phyloP scores from a whole-genome alignment of 2,113 vertebrate species.

The Phoxinus phoxinus region DNA sequence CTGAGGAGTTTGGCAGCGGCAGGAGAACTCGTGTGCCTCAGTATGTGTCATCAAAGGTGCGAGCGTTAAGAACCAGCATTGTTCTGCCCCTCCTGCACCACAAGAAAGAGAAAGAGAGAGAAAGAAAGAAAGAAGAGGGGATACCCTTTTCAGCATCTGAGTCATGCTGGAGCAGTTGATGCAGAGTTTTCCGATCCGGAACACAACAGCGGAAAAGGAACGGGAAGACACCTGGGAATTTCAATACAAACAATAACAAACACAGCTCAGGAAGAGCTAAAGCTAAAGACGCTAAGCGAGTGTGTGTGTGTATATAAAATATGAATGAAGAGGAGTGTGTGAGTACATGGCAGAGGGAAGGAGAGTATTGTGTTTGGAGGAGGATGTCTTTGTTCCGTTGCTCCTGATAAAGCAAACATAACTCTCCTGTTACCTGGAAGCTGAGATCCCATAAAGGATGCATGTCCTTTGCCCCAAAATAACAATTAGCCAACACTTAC shows the following conservation, averaged over 20 bases:
- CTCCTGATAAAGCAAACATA: conserved; percentile 31
- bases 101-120: conserved; percentile 35
- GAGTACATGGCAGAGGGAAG: conserved; percentile 10
- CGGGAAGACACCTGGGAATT: conserved; percentile 59
- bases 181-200: conserved; percentile 48
- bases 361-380: neutral
- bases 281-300: conserved; percentile 31
- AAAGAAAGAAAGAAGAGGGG: conserved; percentile 27
- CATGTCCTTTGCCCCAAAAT: neutral
- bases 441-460: neutral
- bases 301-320: conserved; percentile 24
- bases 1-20: neutral
- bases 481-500: conserved; percentile 41
- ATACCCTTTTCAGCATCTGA: conserved; percentile 28
- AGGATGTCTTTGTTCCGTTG: conserved; percentile 29
- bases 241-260: conserved; percentile 49
- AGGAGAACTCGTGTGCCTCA: neutral
- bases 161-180: conserved; percentile 35
- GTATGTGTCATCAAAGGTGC: conserved; percentile 28
- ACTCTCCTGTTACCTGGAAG: conserved; percentile 20
- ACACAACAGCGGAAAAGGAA: conserved; percentile 62
- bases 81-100: conserved; percentile 28
- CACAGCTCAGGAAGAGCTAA: conserved; percentile 49
- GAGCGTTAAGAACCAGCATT: conserved; percentile 13
- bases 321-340: conserved; percentile 18